phyloP scores from a whole-genome alignment of 2,888 invertebrate species.

The Drosophila vallismaia region DNA sequence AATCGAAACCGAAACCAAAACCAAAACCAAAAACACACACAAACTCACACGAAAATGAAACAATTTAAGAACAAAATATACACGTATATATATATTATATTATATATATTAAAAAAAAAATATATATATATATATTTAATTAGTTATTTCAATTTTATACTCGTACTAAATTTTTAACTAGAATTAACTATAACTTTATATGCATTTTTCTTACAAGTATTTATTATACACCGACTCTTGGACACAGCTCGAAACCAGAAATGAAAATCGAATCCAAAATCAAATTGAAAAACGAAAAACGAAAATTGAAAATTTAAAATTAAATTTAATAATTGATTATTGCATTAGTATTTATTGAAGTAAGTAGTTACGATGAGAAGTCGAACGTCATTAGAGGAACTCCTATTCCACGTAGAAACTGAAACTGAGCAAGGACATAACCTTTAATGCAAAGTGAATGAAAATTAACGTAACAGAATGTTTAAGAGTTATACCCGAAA shows the following conservation, averaged over 20 bases:
- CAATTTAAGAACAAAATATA: constrained; percentile 27
- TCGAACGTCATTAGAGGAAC: constrained; percentile 45
- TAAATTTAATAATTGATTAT: constrained; percentile 24
- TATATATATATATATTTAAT: constrained; percentile 50
- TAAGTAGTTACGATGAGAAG: constrained; percentile 53
- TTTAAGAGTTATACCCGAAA: constrained; percentile 28
- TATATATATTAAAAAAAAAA: constrained; percentile 16
- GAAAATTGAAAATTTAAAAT: constrained; percentile 26
- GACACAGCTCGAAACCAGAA: constrained; percentile 49
- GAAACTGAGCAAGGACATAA: neutral
- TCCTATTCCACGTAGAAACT: constrained; percentile 53
- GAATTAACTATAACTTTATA: constrained; percentile 75
- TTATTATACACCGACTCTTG: constrained; percentile 63
- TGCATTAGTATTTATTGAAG: constrained; percentile 43
- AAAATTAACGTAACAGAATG: constrained; percentile 9
- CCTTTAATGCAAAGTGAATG: constrained; percentile 9
- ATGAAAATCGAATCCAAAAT: constrained; percentile 9
- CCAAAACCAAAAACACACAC: neutral
- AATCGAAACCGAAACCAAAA: constrained; percentile 31
- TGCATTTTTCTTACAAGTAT: constrained; percentile 74
- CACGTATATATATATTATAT: constrained; percentile 20
- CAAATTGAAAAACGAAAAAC: constrained; percentile 1
- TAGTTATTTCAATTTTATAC: constrained; percentile 78
- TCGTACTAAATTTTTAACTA: constrained; percentile 74
- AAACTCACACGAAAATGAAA: neutral